A percentile compares a stretch with the other conserved stretches of the same genome.
phyloP scores from a whole-genome alignment of 37 sponge, comb jelly and placozoan species.

The Halichondria panicea region DNA sequence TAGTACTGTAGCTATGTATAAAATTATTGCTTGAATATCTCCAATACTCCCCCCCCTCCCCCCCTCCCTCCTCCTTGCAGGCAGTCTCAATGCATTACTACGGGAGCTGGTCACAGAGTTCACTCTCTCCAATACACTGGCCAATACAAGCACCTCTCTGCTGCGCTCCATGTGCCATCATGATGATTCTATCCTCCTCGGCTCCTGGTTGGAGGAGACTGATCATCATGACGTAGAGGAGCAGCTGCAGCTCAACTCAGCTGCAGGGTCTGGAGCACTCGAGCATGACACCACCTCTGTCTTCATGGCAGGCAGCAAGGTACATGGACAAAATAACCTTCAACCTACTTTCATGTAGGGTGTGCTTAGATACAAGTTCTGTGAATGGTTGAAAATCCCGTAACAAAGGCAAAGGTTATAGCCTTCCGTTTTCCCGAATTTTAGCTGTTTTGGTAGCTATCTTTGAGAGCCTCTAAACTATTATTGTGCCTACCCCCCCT shows the following conservation, averaged over 20 bases:
- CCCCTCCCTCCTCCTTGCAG: slow-evolving; percentile 28
- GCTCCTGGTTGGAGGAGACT: slow-evolving; percentile 87
- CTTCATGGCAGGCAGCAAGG: slow-evolving; percentile 30
- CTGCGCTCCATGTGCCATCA: slow-evolving; percentile 88
- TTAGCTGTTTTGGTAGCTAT: too few relatives aligned
- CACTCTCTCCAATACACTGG: slow-evolving; percentile 72
- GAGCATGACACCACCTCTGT: slow-evolving; percentile 92
- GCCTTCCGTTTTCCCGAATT: too few relatives aligned
- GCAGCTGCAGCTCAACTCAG: slow-evolving; percentile 84
- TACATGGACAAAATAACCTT: not conserved
- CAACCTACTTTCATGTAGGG: too few relatives aligned
- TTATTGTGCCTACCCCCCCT: not conserved
- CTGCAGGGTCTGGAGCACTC: slow-evolving; percentile 91
- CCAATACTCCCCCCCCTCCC: not conserved
- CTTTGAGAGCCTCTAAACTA: too few relatives aligned
- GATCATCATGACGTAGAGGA: slow-evolving; percentile 88
- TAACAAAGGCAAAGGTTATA: too few relatives aligned
- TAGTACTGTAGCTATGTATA: not conserved
- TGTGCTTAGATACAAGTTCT: too few relatives aligned
- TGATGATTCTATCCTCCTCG: slow-evolving; percentile 89
- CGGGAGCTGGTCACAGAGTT: slow-evolving; percentile 92
- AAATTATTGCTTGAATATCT: not conserved
- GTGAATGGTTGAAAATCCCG: too few relatives aligned
- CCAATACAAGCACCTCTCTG: slow-evolving; percentile 85
- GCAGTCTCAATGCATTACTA: slow-evolving; percentile 71